Evolutionary conservation across 2,113 vertebrate genomes (phyloP), one percentile per base, ranked within the genome.

Genomic region (Halcyon malimbica): DNA sequence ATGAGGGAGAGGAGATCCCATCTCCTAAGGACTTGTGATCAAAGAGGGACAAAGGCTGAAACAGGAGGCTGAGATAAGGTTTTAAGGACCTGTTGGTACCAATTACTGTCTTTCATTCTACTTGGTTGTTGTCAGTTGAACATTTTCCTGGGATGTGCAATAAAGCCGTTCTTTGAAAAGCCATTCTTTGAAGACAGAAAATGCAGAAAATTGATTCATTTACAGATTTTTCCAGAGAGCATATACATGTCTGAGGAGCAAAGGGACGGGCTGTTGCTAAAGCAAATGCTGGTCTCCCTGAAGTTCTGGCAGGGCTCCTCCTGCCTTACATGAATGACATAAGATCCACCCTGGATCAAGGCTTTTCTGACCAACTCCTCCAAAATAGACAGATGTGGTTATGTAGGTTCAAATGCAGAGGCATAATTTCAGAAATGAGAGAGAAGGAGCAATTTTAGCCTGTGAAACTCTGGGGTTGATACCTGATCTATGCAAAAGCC

Each of bases 401-500:
- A 73, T n/a, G 79, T 1, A 15, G 37, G 42, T 44, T 85, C 50
- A 83, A 68, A 90, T 0, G 2, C 13, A 33, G 20, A 11, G 41
- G 28, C 31, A 33, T 74, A 35, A 64, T 77, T 89, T 94, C 67
- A 80, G 84, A 91, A 91, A 87, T 19, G 25, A 91, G 68, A 87
- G 10, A 78, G 20, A 86, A 89, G 80, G 42, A 76, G 35, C 63
- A 73, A 69, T 82, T 94, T 93, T 78, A 83, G 53, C 54, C 65
- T 50, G 62, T 71, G 76, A 86, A 83, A 68, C 25, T 9, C 28
- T 33, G 76, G 50, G 44, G 46, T 44, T 91, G 93, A 90, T 29
- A 92, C 65, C 79, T 75, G 82, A 96, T 90, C 88, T 95, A 62
- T 2, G 37, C 62, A 92, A 84, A 95, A 96, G 69, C 81, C 82